Conservation (phyloP, 2,113 vertebrate species). For the Orthonyx spaldingii region DNA sequence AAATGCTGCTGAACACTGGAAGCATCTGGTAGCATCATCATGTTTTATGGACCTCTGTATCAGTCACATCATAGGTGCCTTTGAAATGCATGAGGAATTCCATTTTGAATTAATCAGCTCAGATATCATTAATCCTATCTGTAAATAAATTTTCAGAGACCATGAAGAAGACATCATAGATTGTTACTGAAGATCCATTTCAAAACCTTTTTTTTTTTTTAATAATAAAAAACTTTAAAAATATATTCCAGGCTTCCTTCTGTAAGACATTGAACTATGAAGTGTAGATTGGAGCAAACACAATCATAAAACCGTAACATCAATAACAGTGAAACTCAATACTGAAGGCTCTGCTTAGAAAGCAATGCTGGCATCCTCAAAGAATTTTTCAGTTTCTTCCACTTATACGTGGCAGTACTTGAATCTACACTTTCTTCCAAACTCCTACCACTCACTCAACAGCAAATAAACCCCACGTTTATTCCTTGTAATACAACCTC, state of each 20-base stretch:
- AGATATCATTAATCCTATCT: not conserved
- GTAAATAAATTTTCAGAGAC: not conserved
- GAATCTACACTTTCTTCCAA: slow-evolving; percentile 2
- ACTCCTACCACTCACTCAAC: slow-evolving; percentile 19
- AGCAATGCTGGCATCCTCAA: not conserved
- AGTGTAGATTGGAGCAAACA: not conserved
- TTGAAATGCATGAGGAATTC: not conserved
- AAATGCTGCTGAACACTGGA: not conserved
- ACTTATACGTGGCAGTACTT: not conserved
- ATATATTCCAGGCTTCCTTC: slow-evolving; percentile 10
- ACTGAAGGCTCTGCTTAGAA: slow-evolving; percentile 18
- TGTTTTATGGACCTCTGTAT: not conserved
- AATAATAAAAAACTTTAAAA: not conserved
- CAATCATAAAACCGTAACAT: not conserved
- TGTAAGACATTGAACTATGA: slow-evolving; percentile 14
- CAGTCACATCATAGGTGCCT: not conserved
- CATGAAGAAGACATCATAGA: not conserved
- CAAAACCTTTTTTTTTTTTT: not conserved
- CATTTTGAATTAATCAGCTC: not conserved
- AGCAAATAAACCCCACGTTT: slow-evolving; percentile 54
- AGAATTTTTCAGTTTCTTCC: slow-evolving; percentile 24
- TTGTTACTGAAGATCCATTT: not conserved
- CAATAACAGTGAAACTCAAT: not conserved
- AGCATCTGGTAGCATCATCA: not conserved
- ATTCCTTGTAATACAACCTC: slow-evolving; percentile 49